Evolutionary conservation across 1,140 invertebrate genomes (phyloP).

Genomic region (Sarcophaga bullata): DNA sequence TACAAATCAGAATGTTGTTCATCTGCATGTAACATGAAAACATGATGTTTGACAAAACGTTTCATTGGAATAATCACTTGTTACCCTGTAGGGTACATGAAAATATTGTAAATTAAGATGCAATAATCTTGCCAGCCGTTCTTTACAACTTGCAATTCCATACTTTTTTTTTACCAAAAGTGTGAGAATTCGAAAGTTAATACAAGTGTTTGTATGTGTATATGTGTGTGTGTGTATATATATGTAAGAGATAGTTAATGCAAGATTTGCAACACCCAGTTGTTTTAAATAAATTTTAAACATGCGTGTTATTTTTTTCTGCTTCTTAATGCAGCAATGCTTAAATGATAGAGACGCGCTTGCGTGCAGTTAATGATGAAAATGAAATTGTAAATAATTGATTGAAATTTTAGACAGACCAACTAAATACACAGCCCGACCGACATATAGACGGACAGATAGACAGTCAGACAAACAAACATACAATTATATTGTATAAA

Average conservation of each 20-base stretch:
- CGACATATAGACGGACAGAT: neutral
- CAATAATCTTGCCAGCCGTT: neutral
- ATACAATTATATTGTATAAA: neutral
- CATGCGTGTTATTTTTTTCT: no score
- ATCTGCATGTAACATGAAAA: neutral
- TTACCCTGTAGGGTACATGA: neutral
- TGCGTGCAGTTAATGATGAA: slow-evolving; percentile 39
- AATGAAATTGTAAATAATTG: slow-evolving; percentile 40
- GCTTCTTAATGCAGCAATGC: neutral
- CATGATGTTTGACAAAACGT: neutral
- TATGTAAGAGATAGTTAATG: no score
- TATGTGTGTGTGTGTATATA: neutral
- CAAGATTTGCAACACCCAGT: no score
- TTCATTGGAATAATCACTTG: no score
- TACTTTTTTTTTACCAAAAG: no score
- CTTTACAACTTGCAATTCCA: no score
- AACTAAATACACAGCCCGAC: neutral
- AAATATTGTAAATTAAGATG: neutral
- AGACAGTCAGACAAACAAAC: neutral
- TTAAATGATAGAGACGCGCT: slow-evolving; percentile 36
- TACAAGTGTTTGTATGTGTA: no score
- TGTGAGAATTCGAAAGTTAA: no score
- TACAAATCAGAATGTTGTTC: neutral
- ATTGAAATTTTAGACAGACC: slow-evolving; percentile 24
- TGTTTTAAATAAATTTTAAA: no score